Conservation (phyloP, 2,113 vertebrate genomes). For the Platysternon megacephalum region DNA sequence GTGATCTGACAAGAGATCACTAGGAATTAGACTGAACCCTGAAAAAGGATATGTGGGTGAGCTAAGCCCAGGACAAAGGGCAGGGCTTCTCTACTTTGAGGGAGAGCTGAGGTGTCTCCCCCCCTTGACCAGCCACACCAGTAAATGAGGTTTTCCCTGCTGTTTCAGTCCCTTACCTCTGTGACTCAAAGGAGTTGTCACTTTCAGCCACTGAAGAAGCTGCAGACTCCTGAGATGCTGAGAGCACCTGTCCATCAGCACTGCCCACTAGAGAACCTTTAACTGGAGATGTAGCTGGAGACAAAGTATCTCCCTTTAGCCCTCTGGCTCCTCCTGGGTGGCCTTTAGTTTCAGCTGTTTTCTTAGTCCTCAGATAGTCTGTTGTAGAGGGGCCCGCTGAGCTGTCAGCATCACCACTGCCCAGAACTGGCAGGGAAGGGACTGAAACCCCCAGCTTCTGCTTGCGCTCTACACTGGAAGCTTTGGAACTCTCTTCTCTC, state of each 20-base stretch:
- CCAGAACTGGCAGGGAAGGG: neutral
- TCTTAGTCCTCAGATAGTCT: neutral
- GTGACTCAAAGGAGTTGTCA: slow-evolving; percentile 81
- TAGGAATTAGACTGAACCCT: neutral
- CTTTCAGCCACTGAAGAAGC: slow-evolving; percentile 80
- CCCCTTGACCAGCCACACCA: neutral
- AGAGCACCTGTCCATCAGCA: slow-evolving; percentile 59
- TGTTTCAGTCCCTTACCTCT: slow-evolving; percentile 71
- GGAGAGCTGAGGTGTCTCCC: neutral
- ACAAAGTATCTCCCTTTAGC: neutral
- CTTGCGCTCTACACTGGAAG: neutral
- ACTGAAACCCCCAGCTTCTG: neutral
- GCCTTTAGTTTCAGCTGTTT: neutral
- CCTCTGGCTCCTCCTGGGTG: neutral
- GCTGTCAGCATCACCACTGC: neutral
- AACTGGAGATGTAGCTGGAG: neutral
- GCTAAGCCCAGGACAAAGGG: neutral
- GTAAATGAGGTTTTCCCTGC: neutral
- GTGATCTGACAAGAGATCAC: neutral
- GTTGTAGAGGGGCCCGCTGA: neutral
- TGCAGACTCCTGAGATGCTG: slow-evolving; percentile 83
- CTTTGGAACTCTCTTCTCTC: accelerated
- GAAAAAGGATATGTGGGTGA: neutral
- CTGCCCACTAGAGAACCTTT: neutral
- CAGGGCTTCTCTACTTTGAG: neutral